Base-by-base conservation (phyloP, 2,797 vertebrate genomes). In the Cuculus canorus region DNA sequence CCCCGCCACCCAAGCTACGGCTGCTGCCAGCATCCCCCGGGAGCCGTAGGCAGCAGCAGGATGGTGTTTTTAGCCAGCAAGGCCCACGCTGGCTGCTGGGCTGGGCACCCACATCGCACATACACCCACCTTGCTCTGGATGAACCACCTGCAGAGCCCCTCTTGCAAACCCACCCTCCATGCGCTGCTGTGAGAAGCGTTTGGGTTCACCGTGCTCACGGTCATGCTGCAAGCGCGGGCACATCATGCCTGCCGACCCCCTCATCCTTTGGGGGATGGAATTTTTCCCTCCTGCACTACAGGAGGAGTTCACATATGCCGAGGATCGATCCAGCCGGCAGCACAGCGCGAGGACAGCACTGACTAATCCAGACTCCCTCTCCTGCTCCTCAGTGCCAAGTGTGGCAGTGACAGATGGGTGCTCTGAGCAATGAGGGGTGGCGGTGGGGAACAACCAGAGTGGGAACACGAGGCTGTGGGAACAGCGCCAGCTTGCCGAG, bases 341-440 rank as follows among this genome's bases (percentile, higher is more conserved):
- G n/a, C 15, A 3, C 43, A 7, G 70, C 4, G 45, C 45, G 28
- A 73, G 87, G 90, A 69, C 70, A 6, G 53, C 7, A 11, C 85
- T 95, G 96, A 97, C 86, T 97, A 91, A 97, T 71, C 43, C 73
- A 21, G 43, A n/a, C 92, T 95, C 92, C 80, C 88, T 65, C 78
- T 82, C 52, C 60, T 33, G 89, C 87, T 82, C 56, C 73, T 59
- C 5, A 1, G 75, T 85, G 91, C 94, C 82, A 85, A 92, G 70
- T 10, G 2, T 1, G 23, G 79, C 0, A 1, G 75, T 33, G 88
- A 76, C 96, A 96, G 95, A 96, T 94, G 93, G 92, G 86, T 69
- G 89, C 72, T 71, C 81, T 11, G 90, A 94, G 95, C 76, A 14
- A 69, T 2, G 11, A 37, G 80, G 92, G 94, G 94, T 14, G 90